These are phyloP conservation scores for Lepilemur septentrionalis DNA, from an alignment of 2,797 vertebrate genomes.

Conservation along the genomic window DNA sequence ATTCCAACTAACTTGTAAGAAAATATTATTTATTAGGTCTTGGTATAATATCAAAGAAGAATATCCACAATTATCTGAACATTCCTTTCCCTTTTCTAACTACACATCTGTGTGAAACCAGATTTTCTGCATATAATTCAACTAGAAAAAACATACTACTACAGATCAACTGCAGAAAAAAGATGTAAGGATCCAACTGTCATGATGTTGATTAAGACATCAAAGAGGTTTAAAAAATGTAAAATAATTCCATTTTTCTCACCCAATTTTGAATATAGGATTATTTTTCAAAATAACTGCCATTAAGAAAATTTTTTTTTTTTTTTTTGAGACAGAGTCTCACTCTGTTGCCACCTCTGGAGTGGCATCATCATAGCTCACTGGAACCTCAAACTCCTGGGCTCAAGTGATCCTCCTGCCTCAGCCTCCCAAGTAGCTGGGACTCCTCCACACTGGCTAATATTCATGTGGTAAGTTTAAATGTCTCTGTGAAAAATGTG, in stretches of 20 bases:
- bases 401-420: background rate
- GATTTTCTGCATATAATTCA: constrained; percentile 26
- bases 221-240: constrained; percentile 2
- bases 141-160: background rate
- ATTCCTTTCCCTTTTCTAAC: background rate
- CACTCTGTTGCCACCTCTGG: background rate
- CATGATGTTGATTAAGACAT: background rate
- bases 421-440: background rate
- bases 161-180: background rate
- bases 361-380: background rate
- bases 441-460: background rate
- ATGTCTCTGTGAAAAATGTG: background rate
- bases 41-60: background rate
- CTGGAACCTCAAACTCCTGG: background rate
- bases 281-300: constrained; percentile 31
- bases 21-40: background rate
- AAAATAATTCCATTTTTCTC: background rate
- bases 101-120: background rate
- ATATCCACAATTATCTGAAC: background rate
- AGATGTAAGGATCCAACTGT: background rate
- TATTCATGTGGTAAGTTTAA: background rate
- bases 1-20: background rate
- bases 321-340: background rate
- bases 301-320: background rate
- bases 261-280: background rate